phyloP scores from a whole-genome alignment of 2,797 vertebrate species.

The Mormyrus proboscirostris region DNA sequence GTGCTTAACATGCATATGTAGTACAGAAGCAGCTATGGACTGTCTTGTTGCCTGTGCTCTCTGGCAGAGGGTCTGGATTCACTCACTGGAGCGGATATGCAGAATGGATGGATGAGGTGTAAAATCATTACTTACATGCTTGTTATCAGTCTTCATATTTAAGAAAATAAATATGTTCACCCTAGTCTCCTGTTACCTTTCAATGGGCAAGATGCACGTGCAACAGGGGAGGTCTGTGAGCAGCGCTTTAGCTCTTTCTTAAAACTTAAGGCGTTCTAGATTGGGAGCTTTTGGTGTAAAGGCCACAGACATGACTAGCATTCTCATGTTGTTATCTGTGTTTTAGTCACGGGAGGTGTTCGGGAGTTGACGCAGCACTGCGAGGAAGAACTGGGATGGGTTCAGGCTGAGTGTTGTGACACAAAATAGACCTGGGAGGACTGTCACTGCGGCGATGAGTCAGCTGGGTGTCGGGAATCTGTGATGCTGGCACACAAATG shows the following conservation, averaged over 20 bases:
- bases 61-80: not conserved
- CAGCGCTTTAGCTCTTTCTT: not conserved
- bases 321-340: not conserved
- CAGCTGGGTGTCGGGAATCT: conserved; percentile 39
- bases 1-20: not conserved
- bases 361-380: not conserved
- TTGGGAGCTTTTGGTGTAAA: not conserved
- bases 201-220: not conserved
- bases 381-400: not conserved
- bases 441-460: conserved; percentile 34
- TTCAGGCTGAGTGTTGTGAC: conserved; percentile 23
- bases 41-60: not conserved
- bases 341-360: not conserved
- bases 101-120: not conserved
- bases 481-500: conserved; percentile 35
- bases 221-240: not conserved
- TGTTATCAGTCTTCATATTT: not conserved
- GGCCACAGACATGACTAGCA: not conserved
- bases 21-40: not conserved
- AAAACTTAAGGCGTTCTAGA: not conserved
- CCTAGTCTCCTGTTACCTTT: not conserved
- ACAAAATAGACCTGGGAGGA: conserved; percentile 27
- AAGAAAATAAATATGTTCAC: not conserved
- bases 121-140: not conserved
- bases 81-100: not conserved